A percentile compares a stretch with the other conserved stretches of the same genome.
Conservation (phyloP, 64 coral and sea anemone species). For the Actinia tenebrosa region DNA sequence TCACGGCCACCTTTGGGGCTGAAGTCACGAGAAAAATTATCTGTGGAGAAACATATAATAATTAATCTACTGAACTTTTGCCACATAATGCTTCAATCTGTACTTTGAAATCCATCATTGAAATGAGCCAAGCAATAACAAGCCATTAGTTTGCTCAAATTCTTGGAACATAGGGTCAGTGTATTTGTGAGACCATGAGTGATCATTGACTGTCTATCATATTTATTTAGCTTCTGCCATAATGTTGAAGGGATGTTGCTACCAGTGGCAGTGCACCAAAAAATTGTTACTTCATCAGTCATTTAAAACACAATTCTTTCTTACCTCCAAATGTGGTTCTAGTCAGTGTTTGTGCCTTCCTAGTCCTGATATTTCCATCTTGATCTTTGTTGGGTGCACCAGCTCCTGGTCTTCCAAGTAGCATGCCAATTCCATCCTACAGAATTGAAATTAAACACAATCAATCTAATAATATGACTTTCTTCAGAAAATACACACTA, state of each 20-base stretch:
- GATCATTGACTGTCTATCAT: too few species aligned
- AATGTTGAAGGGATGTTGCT: too few species aligned
- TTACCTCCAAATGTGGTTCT: conserved; percentile 67
- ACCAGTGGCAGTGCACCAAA: too few species aligned
- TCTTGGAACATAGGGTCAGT: too few species aligned
- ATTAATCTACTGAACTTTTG: not conserved
- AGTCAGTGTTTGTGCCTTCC: conserved; percentile 72
- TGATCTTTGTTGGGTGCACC: conserved; percentile 66
- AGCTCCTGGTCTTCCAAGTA: conserved; percentile 52
- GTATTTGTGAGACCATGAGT: too few species aligned
- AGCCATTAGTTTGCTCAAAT: too few species aligned
- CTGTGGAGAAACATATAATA: conserved; percentile 19
- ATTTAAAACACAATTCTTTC: not conserved
- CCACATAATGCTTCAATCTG: too few species aligned
- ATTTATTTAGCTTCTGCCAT: too few species aligned
- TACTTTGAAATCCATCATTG: too few species aligned
- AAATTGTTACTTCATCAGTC: not conserved
- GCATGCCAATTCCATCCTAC: conserved; percentile 20
- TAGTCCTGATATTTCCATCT: conserved; percentile 59
- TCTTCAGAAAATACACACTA: too few species aligned
- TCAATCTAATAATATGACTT: too few species aligned
- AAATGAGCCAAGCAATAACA: too few species aligned
- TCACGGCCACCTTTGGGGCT: conserved; percentile 52
- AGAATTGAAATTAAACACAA: not conserved
- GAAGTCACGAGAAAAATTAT: conserved; percentile 58